Evolutionary conservation across 2,797 vertebrate genomes (phyloP).

Genomic region (Manis javanica): DNA sequence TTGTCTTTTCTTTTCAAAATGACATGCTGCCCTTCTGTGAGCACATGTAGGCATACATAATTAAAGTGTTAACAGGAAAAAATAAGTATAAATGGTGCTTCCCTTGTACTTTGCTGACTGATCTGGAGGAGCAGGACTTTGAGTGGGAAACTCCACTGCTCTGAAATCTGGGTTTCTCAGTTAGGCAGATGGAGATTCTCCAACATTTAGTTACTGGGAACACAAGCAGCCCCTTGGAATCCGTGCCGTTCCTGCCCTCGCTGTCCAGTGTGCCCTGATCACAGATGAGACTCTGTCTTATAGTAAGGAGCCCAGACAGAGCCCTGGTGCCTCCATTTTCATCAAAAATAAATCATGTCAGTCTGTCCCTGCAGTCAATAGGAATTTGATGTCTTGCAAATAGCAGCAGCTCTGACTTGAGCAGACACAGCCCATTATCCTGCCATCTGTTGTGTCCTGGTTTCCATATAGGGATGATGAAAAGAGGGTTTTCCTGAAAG

Average conservation of each 20-base stretch:
- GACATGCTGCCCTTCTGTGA: neutral
- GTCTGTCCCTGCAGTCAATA: neutral
- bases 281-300: neutral
- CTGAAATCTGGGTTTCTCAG: neutral
- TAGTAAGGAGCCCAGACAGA: conserved; percentile 3
- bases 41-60: neutral
- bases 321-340: conserved; percentile 6
- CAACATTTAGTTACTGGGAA: neutral
- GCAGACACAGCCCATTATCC: conserved; percentile 51
- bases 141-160: neutral
- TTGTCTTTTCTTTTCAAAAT: conserved; percentile 12
- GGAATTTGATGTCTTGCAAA: conserved; percentile 63
- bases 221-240: neutral
- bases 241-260: neutral
- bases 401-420: conserved; percentile 55
- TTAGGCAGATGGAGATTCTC: neutral
- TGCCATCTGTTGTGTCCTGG: conserved; percentile 61
- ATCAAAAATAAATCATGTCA: conserved; percentile 38
- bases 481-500: conserved; percentile 62
- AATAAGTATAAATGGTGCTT: neutral
- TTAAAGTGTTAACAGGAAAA: neutral
- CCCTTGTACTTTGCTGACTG: neutral
- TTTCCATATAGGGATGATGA: conserved; percentile 49
- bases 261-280: neutral
- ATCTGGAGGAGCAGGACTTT: neutral